Conservation (phyloP, 1,140 invertebrate species). For the Plectus sambesii region DNA sequence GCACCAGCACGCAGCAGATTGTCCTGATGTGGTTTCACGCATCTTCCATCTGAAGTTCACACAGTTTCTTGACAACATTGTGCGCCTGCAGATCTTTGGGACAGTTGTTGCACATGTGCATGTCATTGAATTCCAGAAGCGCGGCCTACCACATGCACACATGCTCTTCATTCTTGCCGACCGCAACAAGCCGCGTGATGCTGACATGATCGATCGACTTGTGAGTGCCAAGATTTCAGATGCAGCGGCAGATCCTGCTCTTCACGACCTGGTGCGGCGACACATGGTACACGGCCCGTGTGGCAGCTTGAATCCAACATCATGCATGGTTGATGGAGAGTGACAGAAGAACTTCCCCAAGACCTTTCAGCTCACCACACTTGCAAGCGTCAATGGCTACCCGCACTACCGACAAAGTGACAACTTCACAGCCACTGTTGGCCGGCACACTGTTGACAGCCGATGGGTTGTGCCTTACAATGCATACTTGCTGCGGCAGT, state of each 20-base stretch:
- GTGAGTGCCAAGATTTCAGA: conserved; percentile 54
- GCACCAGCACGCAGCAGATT: conserved; percentile 37
- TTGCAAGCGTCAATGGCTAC: conserved; percentile 14
- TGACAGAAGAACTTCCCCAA: conserved; percentile 29
- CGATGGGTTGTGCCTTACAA: conserved; percentile 53
- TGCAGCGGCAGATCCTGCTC: conserved; percentile 42
- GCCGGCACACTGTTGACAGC: conserved; percentile 46
- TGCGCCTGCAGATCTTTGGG: conserved; percentile 32
- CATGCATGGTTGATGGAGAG: conserved; percentile 22
- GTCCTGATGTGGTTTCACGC: conserved; percentile 48
- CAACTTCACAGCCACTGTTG: conserved; percentile 9
- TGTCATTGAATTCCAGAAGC: conserved; percentile 52
- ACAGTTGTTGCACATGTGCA: conserved; percentile 24
- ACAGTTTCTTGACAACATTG: conserved; percentile 46
- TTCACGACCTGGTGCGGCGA: conserved; percentile 45
- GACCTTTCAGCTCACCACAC: conserved; percentile 14
- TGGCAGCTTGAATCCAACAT: conserved; percentile 22
- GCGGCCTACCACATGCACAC: conserved; percentile 51
- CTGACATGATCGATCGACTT: conserved; percentile 47
- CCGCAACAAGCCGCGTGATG: conserved; percentile 33
- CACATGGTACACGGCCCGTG: conserved; percentile 47
- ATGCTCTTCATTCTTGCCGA: conserved; percentile 46
- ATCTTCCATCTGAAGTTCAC: conserved; percentile 51
- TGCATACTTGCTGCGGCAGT: conserved; percentile 49
- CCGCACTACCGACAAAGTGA: conserved; percentile 22